These are phyloP conservation scores for Bursaphelenchus mucronatus DNA, from an alignment of 1,140 invertebrate species.

Conservation along the genomic window DNA sequence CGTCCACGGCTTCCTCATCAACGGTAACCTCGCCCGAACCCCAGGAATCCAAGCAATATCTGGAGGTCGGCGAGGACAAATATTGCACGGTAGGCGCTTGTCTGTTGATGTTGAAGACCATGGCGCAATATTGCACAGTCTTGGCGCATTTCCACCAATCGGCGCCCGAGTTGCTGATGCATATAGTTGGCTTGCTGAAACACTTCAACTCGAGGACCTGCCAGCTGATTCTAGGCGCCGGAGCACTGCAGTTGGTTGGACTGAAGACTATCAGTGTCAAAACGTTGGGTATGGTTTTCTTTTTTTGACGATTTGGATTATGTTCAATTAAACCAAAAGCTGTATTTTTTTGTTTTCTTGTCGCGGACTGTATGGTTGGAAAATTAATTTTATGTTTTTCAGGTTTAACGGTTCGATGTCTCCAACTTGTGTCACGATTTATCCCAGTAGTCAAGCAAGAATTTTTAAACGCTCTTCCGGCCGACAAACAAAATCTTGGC, in stretches of 20 bases:
- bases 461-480: conserved; percentile 62
- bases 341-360: background rate
- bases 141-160: conserved; percentile 67
- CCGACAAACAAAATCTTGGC: conserved; percentile 62
- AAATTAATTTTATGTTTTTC: conserved; percentile 27
- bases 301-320: no score
- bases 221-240: conserved; percentile 88
- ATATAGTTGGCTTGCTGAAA: conserved; percentile 78
- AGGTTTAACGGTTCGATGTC: conserved; percentile 80
- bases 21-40: conserved; percentile 5
- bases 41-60: background rate
- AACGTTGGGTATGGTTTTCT: conserved; percentile 69
- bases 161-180: conserved; percentile 72
- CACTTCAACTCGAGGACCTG: conserved; percentile 86
- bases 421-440: conserved; percentile 68
- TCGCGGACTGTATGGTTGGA: background rate
- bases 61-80: conserved; percentile 43
- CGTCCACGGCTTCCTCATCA: conserved; percentile 14
- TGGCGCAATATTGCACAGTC: conserved; percentile 82
- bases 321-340: background rate
- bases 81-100: conserved; percentile 73
- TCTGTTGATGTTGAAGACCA: conserved; percentile 76
- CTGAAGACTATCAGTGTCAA: conserved; percentile 92
- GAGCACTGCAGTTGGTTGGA: conserved; percentile 85
- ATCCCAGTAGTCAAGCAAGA: conserved; percentile 64